Conservation (phyloP, 2,797 vertebrate genomes). For the Ibycter americanus region DNA sequence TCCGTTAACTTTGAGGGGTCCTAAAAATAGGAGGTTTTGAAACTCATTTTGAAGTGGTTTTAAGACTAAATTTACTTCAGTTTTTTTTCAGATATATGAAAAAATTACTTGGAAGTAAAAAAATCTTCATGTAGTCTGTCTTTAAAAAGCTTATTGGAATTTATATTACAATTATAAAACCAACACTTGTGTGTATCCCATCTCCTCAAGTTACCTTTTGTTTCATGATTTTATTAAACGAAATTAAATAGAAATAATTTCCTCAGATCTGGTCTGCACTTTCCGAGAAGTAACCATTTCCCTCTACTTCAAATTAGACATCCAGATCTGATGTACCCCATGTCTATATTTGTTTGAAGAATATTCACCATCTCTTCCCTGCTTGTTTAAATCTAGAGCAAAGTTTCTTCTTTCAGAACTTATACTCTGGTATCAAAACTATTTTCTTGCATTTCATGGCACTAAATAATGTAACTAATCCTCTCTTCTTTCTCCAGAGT, state of each 20-base stretch:
- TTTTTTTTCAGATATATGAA: neutral
- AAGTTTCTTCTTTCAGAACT: neutral
- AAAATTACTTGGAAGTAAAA: neutral
- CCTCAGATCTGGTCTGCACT: neutral
- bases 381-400: neutral
- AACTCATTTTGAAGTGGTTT: neutral
- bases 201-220: neutral
- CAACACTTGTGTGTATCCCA: neutral
- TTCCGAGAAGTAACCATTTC: neutral
- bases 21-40: neutral
- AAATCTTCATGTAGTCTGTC: neutral
- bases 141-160: neutral
- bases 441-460: neutral
- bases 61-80: neutral
- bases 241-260: neutral
- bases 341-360: neutral
- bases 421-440: neutral
- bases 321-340: neutral
- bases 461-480: neutral
- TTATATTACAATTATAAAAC: neutral
- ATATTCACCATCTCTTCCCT: neutral
- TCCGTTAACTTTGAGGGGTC: fast-evolving
- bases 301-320: neutral
- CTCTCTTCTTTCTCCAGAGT: neutral
- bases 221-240: neutral